These are phyloP conservation scores for Macrosiphum euphorbiae DNA, from an alignment of 2,888 invertebrate species.

Conservation along the genomic window DNA sequence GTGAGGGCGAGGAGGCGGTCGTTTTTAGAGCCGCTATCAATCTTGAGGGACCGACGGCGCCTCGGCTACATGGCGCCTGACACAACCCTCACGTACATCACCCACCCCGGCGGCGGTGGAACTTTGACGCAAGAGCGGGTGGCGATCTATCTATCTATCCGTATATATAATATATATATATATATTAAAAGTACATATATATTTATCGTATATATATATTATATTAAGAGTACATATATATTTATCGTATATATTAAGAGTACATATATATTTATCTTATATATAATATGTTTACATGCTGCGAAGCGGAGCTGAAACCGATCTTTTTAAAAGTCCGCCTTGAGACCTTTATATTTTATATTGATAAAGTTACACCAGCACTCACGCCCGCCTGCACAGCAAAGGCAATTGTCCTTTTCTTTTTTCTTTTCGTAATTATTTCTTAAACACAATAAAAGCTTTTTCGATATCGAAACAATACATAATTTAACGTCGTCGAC, in stretches of 20 bases:
- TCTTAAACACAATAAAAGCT: conserved; percentile 13
- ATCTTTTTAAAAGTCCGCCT: conserved; percentile 39
- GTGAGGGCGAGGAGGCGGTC: not conserved
- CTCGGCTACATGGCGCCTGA: conserved; percentile 62
- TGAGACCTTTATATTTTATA: conserved; percentile 30
- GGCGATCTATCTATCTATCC: not conserved
- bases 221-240: not conserved
- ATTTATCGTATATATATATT: not conserved
- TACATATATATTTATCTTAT: not conserved
- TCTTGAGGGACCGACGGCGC: conserved; percentile 63
- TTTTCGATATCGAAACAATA: conserved; percentile 33
- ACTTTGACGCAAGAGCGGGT: conserved; percentile 26
- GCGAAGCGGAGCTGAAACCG: not conserved
- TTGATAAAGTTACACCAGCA: conserved; percentile 38
- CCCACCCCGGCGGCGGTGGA: conserved; percentile 17
- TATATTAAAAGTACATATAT: not conserved
- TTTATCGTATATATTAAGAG: not conserved
- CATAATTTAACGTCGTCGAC: not conserved
- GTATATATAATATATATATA: not conserved
- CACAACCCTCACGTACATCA: conserved; percentile 28
- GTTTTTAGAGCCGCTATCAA: conserved; percentile 62
- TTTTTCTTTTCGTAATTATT: conserved; percentile 16
- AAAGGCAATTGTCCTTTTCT: not conserved
- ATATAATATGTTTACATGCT: not conserved
- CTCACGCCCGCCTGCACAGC: not conserved